Base-by-base conservation (phyloP, 2,797 vertebrate species). In the Peromyscus aztecus region DNA sequence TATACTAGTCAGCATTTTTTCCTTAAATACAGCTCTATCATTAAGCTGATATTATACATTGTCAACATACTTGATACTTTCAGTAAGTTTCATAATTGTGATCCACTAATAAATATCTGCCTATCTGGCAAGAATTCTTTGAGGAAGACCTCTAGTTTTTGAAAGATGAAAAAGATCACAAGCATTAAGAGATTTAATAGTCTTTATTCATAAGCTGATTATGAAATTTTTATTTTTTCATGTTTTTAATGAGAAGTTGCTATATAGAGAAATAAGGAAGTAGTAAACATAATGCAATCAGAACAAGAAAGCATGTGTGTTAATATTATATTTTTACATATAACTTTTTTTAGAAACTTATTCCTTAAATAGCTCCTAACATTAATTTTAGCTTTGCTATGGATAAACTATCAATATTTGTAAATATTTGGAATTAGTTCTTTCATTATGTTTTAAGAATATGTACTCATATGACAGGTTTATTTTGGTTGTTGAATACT, bases 331-430 rank as follows among this genome's bases (percentile, higher is more conserved):
- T 69, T 84, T 91, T 77, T 90, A 0, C 0, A 40, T 61, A 24
- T 76, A 27, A n/a, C 46, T 90, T 80, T 67, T 49, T 95, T 43
- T 65, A 34, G 8, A 52, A 95, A 80, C 6, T 86, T 31, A 91
- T 81, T 11, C 12, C 87, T 67, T 84, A 78, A 71, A 37, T 91
- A 46, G 23, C 3, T 71, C 6, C 75, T 80, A 46, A 69, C 1
- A 43, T 40, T 69, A 43, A 89, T 52, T 91, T 92, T 24, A 89
- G 40, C 31, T 93, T 95, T 93, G n/a, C 13, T 52, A 71, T 93
- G 46, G 6, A 1, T 37, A 69, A 49, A 40, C 34, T 77, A 57
- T 80, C 13, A 57, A 61, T 57, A 69, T 71, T 91, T 77, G 40
- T 0, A 88, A 12, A n/a, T 17, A 88, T 89, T 96, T 92, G 16